Percentiles rank a stretch among this genome's conserved stretches.
Evolutionary conservation across 2,113 vertebrate species (phyloP).

Genomic region (Apaloderma vittatum): DNA sequence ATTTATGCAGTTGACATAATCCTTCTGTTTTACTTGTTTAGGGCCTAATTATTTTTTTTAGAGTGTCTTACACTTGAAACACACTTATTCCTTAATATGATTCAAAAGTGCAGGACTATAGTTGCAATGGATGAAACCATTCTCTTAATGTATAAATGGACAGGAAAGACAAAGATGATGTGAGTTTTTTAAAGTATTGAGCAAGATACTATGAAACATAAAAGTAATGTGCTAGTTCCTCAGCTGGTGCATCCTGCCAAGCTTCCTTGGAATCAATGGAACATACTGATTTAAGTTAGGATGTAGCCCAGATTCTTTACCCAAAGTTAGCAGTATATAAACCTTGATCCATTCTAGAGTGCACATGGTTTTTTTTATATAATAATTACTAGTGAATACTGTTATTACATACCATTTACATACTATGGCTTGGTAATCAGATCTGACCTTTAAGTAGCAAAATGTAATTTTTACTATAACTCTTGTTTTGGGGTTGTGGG

Average conservation of each 20-base stretch:
- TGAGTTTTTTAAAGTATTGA: background rate
- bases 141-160: conserved; percentile 33
- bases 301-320: conserved; percentile 23
- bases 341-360: background rate
- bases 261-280: conserved; percentile 46
- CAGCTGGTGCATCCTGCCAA: conserved; percentile 20
- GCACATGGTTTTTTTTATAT: background rate
- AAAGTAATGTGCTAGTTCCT: conserved; percentile 54
- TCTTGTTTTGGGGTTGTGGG: background rate
- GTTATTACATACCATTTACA: background rate
- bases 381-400: background rate
- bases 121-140: conserved; percentile 37
- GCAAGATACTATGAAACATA: conserved; percentile 33
- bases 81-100: conserved; percentile 41
- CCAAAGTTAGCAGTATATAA: conserved; percentile 26
- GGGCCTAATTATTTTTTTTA: conserved; percentile 51
- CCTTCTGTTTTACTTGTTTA: conserved; percentile 28
- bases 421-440: background rate
- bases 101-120: conserved; percentile 1
- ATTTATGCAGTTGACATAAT: conserved; percentile 56
- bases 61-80: conserved; percentile 1
- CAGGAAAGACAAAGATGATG: background rate
- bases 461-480: background rate
- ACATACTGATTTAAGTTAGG: conserved; percentile 26
- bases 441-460: background rate